These are phyloP conservation scores for Gymnoscopelus braueri DNA, from an alignment of 2,797 vertebrate species.

Conservation along the genomic window DNA sequence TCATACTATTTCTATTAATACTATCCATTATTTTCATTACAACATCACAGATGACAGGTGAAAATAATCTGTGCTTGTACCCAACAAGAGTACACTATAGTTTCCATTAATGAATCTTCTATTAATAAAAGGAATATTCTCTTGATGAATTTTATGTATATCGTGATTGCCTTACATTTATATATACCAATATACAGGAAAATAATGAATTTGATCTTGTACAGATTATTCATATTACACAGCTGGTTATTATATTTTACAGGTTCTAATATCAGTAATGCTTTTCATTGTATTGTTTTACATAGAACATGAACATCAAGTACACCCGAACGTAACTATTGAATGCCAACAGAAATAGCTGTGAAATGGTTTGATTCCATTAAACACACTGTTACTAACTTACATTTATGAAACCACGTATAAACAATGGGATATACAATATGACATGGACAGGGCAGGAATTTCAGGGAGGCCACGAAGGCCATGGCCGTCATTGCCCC, in stretches of 20 bases:
- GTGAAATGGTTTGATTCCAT: neutral
- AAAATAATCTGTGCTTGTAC: slow-evolving; percentile 2
- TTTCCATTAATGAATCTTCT: neutral
- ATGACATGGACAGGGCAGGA: neutral
- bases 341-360: neutral
- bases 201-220: slow-evolving; percentile 4
- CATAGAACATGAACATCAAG: slow-evolving; percentile 3
- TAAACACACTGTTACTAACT: slow-evolving; percentile 3
- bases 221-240: slow-evolving; percentile 5
- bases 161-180: neutral
- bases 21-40: neutral
- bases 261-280: slow-evolving; percentile 3
- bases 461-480: too few species aligned
- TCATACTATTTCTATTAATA: neutral
- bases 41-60: neutral
- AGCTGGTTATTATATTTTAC: neutral
- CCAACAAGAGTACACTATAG: neutral
- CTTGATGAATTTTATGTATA: neutral
- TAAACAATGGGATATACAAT: slow-evolving; percentile 11
- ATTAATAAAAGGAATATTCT: neutral
- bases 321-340: neutral
- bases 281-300: slow-evolving; percentile 10
- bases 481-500: too few species aligned
- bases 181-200: neutral
- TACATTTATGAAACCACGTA: neutral